phyloP scores from a whole-genome alignment of 2,113 vertebrate genomes.

The Bos javanicus region DNA sequence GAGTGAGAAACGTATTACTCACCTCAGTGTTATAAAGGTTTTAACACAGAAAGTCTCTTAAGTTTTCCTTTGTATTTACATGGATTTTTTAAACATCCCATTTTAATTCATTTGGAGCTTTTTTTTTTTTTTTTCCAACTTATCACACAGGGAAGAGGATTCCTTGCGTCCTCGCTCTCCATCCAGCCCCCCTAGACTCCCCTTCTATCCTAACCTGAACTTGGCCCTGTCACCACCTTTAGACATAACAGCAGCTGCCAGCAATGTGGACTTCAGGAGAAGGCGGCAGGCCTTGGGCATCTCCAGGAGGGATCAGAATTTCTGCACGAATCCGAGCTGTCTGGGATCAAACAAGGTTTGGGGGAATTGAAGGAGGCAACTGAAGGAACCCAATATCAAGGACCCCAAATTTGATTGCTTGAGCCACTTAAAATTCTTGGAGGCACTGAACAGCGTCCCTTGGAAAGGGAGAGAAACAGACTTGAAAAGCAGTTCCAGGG shows the following conservation, averaged over 20 bases:
- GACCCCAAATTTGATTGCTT: not conserved
- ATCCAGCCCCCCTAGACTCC: not conserved
- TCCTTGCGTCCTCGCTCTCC: not conserved
- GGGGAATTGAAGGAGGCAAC: not conserved
- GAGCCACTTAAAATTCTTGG: slow-evolving; percentile 46
- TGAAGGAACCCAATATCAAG: not conserved
- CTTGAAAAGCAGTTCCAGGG: slow-evolving; percentile 65
- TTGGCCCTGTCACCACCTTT: slow-evolving; percentile 1
- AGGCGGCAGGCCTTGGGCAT: not conserved
- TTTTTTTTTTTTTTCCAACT: not conserved
- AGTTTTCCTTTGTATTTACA: not conserved
- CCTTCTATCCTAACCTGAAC: slow-evolving; percentile 57
- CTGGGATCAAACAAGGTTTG: slow-evolving; percentile 25
- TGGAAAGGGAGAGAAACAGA: slow-evolving; percentile 19
- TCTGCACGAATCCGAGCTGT: slow-evolving; percentile 27
- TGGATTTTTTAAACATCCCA: not conserved
- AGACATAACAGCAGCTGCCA: slow-evolving; percentile 60
- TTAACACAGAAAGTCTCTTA: not conserved
- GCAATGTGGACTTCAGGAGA: not conserved
- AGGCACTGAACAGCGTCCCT: slow-evolving; percentile 5
- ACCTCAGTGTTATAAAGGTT: not conserved
- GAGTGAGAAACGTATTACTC: not conserved
- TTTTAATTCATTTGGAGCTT: not conserved
- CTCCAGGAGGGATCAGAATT: slow-evolving; percentile 35
- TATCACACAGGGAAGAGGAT: not conserved